Conservation (phyloP, 2,888 invertebrate species). For the Drosophila buzzatii region DNA sequence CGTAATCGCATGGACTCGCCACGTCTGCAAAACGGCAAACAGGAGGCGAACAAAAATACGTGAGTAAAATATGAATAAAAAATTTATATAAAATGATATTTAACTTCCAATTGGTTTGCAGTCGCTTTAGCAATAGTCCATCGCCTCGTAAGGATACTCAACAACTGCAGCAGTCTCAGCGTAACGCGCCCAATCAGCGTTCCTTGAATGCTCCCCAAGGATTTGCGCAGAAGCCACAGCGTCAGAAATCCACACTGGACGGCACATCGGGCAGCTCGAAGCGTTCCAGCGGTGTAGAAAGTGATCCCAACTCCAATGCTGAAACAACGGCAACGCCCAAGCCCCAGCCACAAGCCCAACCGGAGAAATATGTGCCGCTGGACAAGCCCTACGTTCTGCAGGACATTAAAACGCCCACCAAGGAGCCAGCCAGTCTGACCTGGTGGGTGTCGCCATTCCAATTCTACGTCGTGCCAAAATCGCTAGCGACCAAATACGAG, state of each 20-base stretch:
- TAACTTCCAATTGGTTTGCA: slow-evolving; percentile 27
- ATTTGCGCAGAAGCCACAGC: slow-evolving; percentile 72
- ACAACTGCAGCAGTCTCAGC: slow-evolving; percentile 48
- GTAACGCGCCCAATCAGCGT: slow-evolving; percentile 60
- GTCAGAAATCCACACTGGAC: slow-evolving; percentile 69
- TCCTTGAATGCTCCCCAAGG: slow-evolving; percentile 83
- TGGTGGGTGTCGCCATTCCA: slow-evolving; percentile 92
- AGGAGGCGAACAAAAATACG: slow-evolving; percentile 71
- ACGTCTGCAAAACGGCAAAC: slow-evolving; percentile 76
- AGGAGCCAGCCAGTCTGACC: slow-evolving; percentile 88
- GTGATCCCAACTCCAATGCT: slow-evolving; percentile 40
- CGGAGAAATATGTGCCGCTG: slow-evolving; percentile 86
- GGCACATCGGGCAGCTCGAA: slow-evolving; percentile 46
- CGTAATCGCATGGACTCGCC: slow-evolving; percentile 72
- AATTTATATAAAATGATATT: no score
- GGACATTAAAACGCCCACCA: slow-evolving; percentile 86
- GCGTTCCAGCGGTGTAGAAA: slow-evolving; percentile 65
- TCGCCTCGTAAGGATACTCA: slow-evolving; percentile 54
- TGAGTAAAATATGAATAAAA: slow-evolving; percentile 36
- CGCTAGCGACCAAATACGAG: slow-evolving; percentile 87
- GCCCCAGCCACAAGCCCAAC: slow-evolving; percentile 7
- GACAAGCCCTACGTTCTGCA: slow-evolving; percentile 86
- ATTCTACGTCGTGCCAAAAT: slow-evolving; percentile 89
- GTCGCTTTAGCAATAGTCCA: slow-evolving; percentile 66
- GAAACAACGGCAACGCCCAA: slow-evolving; percentile 23